phyloP scores from a whole-genome alignment of 2,113 vertebrate species.

The Zosterops japonicus region DNA sequence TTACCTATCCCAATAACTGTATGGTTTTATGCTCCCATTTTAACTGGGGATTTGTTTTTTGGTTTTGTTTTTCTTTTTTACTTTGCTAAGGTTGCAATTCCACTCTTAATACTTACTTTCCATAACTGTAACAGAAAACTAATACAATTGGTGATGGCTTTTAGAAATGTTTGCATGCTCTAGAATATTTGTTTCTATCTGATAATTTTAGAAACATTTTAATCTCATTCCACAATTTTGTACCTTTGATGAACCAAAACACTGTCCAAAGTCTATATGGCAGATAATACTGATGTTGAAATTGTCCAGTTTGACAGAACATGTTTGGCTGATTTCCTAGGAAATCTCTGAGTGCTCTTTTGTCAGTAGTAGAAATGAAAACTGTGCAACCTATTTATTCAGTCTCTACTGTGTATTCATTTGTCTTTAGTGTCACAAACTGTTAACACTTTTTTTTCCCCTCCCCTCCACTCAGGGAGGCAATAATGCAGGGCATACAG shows the following conservation, averaged over 20 bases:
- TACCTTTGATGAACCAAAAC: background rate
- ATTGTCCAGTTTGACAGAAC: background rate
- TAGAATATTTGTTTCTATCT: background rate
- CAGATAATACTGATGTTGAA: background rate
- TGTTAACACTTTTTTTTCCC: background rate
- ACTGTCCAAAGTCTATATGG: background rate
- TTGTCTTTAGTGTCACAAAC: background rate
- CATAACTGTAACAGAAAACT: background rate
- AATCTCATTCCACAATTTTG: background rate
- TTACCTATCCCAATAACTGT: background rate
- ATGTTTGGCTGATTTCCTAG: background rate
- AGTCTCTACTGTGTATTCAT: background rate
- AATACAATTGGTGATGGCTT: background rate
- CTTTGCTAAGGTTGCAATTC: background rate
- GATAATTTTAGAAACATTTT: background rate
- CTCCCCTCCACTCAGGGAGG: slow-evolving; percentile 79
- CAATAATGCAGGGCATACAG: slow-evolving; percentile 98
- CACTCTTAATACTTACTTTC: background rate
- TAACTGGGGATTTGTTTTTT: background rate
- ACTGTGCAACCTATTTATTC: background rate
- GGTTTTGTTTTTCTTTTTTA: background rate
- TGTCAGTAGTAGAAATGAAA: background rate
- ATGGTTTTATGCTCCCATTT: background rate
- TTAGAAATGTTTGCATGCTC: background rate
- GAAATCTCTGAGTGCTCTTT: background rate